Evolutionary conservation across 2,113 vertebrate genomes (phyloP), one percentile per base, ranked within the genome.

Genomic region (Prochilodus magdalenae): DNA sequence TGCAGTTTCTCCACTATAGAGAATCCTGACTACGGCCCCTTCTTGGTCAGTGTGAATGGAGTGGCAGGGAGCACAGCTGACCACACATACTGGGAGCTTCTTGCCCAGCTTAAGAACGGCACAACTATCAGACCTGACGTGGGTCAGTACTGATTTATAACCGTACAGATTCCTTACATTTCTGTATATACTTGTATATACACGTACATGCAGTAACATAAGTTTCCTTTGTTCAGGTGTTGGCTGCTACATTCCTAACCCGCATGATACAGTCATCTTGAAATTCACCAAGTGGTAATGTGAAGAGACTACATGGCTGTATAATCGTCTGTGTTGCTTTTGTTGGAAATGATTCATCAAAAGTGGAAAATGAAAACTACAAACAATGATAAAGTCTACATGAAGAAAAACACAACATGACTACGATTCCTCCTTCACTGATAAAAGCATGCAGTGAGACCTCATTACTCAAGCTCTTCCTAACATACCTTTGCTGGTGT

Each of bases 21-120:
- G 0, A 26, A 84, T 62, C 20, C 36, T 11, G 29, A 87, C 62
- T 86, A 87, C 0, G 86, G 86, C 13, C 86, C 86, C 1, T 84
- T 33, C n/a, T 84, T 86, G 30, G 75, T 47, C 33, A 87, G 82
- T 53, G 81, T 87, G 49, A 87, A 87, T 10, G 86, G 86, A 7
- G 3, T 85, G 30, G 71, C 79, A 75, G 82, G 82, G 3, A 62
- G 63, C 5, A 1, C 53, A 7, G 4, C 44, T 29, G n/a, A 70
- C 1, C 72, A 14, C 11, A 84, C 82, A 8, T 86, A 87, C 84
- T 87, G 84, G 86, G 79, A 86, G 79, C 47, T 86, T 26, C 79
- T 87, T 27, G 84, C 62, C 16, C n/a, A 63, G 69, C 24, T 51
- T 12, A 0, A 1, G 47, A 75, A 75, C 44, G 84, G 79, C 8